phyloP scores from a whole-genome alignment of 92 coral and sea anemone genomes.

The Parazoanthus swiftii region DNA sequence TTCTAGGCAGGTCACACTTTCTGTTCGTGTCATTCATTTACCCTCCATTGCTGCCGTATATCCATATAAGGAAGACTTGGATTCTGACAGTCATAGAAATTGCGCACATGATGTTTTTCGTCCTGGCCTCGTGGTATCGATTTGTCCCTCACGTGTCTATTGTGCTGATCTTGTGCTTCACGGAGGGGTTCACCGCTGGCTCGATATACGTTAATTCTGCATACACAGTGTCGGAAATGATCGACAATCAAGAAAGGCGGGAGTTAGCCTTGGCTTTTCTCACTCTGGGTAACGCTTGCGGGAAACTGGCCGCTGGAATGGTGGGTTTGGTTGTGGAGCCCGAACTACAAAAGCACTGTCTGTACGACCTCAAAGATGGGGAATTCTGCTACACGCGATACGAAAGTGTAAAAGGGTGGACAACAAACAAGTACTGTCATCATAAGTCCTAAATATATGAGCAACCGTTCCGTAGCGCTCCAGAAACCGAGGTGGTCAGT shows the following conservation, averaged over 20 bases:
- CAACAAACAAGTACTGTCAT: conserved; percentile 17
- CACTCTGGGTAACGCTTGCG: conserved; percentile 80
- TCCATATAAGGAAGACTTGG: conserved; percentile 77
- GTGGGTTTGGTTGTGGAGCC: conserved; percentile 74
- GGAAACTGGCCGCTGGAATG: conserved; percentile 72
- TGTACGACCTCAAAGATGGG: conserved; percentile 61
- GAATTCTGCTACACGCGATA: conserved; percentile 77
- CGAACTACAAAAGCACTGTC: conserved; percentile 62
- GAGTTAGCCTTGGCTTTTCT: conserved; percentile 78
- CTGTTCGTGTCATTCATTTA: conserved; percentile 52
- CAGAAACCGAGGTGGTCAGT: not conserved
- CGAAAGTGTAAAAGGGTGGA: conserved; percentile 60
- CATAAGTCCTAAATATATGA: not conserved
- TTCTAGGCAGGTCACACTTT: conserved; percentile 81
- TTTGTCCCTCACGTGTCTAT: conserved; percentile 60
- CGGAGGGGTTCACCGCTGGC: conserved; percentile 87
- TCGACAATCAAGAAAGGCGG: conserved; percentile 48
- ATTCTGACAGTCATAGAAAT: conserved; percentile 59
- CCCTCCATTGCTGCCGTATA: conserved; percentile 60
- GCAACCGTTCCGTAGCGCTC: no score
- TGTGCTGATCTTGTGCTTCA: conserved; percentile 60
- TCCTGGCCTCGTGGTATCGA: conserved; percentile 73
- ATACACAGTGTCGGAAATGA: conserved; percentile 70
- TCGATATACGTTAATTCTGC: conserved; percentile 86
- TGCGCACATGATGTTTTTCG: conserved; percentile 57